These are phyloP conservation scores for Cyphomyrus plagiostoma DNA, from an alignment of 2,113 vertebrate species.

Conservation along the genomic window DNA sequence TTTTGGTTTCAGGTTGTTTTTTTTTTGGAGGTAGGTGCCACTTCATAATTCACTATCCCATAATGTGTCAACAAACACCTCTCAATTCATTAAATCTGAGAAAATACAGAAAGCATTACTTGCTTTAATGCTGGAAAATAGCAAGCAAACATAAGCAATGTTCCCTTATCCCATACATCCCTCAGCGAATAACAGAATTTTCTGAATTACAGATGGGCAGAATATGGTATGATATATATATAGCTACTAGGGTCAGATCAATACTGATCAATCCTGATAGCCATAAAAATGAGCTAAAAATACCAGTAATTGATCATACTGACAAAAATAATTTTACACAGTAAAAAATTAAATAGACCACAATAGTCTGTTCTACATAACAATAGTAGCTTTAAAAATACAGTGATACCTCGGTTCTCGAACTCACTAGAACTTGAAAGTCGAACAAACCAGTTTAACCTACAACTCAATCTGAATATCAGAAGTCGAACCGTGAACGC, in stretches of 20 bases:
- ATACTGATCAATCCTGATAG: background rate
- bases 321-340: background rate
- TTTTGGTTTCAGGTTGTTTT: background rate
- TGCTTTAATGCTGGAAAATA: background rate
- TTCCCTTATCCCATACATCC: background rate
- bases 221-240: background rate
- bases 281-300: background rate
- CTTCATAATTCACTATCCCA: conserved; percentile 6
- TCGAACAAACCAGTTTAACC: no score
- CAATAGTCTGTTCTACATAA: background rate
- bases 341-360: background rate
- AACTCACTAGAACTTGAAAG: no score
- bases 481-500: no score
- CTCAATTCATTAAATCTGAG: background rate
- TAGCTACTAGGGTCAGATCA: background rate
- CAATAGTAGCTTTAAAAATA: background rate
- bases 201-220: background rate
- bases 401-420: no score
- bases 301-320: background rate
- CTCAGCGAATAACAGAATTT: background rate
- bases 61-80: background rate
- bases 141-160: background rate
- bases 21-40: background rate
- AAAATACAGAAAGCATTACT: background rate
- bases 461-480: no score